Evolutionary conservation across 2,888 invertebrate genomes (phyloP).

Genomic region (Pammene aurita): DNA sequence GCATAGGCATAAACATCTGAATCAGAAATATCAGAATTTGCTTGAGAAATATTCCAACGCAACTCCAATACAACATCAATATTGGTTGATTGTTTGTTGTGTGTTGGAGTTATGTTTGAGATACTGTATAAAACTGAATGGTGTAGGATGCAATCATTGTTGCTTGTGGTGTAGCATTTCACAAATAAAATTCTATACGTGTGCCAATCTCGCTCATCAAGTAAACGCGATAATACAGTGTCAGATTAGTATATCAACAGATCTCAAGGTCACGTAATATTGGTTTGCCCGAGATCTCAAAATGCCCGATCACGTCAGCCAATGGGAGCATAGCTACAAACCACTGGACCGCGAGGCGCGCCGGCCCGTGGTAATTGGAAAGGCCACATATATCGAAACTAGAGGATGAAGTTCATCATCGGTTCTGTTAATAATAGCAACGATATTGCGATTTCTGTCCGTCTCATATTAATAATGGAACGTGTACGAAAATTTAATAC

Average conservation of each 20-base stretch:
- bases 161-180: too few relatives aligned
- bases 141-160: too few relatives aligned
- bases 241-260: neutral
- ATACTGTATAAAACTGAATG: too few relatives aligned
- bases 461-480: neutral
- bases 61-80: too few relatives aligned
- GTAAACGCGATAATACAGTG: too few relatives aligned
- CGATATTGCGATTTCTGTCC: neutral
- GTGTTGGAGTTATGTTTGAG: too few relatives aligned
- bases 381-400: constrained; percentile 14
- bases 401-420: neutral
- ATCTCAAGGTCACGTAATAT: neutral
- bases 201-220: too few relatives aligned
- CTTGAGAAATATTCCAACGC: too few relatives aligned
- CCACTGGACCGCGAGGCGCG: constrained; percentile 14
- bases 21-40: too few relatives aligned
- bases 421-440: neutral
- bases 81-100: too few relatives aligned
- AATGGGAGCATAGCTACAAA: neutral
- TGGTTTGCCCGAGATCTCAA: neutral
- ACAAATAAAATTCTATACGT: too few relatives aligned
- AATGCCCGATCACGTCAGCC: neutral
- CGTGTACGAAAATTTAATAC: neutral
- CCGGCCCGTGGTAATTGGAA: constrained; percentile 22
- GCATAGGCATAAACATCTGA: too few relatives aligned